Evolutionary conservation across 2,888 invertebrate genomes (phyloP), one percentile per base, ranked within the genome.

Genomic region (Heliconius aoede): DNA sequence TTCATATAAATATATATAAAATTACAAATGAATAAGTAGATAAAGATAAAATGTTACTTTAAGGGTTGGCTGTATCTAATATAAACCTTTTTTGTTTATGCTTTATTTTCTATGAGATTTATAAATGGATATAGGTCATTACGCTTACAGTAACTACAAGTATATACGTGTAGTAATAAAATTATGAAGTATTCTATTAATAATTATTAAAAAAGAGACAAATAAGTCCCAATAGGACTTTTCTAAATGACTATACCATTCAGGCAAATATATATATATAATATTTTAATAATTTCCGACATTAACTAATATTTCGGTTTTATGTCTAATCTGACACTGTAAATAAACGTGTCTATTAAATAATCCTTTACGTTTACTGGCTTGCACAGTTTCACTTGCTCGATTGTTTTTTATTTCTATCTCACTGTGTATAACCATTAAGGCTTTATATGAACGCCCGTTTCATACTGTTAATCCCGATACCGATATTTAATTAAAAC

Each of bases 311-410:
- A 36, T 36, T 36, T 36, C 11, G 11, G 36, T 32, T 36, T 36
- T 11, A 36, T 36, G 36, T 36, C 36, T 36, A 36, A n/a, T n/a
- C n/a, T n/a, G n/a, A n/a, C n/a, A n/a, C n/a, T n/a, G n/a, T n/a
- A n/a, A n/a, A n/a, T n/a, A 46, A 72, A 75, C 74, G 36, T 28
- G 24, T 69, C 73, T 36, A 36, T 64, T 46, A 46, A 73, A 79
- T 77, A 79, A 77, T 75, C 73, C 73, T 77, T 73, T 79, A 75
- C 75, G n/a, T 79, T 79, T 75, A 68, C 77, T 40, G 26, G 58
- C 58, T 74, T 76, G 73, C 76, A 74, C 73, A 67, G 62, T 71
- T 67, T 71, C 55, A 61, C 67, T 77, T 68, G 40, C 75, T 55
- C 55, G 58, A 68, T 72, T 21, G 61, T 46, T 46, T 58, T 69